Percentiles rank a stretch among this genome's conserved stretches.
phyloP scores from a whole-genome alignment of 2,888 invertebrate genomes.

The Ophion ellenae region DNA sequence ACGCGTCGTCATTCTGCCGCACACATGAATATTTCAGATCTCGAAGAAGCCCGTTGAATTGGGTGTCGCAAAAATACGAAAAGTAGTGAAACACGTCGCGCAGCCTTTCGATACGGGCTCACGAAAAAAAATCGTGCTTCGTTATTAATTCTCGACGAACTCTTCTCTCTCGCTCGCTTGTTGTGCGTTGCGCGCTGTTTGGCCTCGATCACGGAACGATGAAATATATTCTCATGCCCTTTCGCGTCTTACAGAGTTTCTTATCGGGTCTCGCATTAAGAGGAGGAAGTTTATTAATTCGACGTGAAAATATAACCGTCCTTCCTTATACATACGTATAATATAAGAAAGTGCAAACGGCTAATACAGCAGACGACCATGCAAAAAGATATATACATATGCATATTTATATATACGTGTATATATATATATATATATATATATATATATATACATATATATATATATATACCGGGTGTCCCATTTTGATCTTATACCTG shows the following conservation, averaged over 20 bases:
- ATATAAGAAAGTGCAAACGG: constrained; percentile 32
- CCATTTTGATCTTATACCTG: too few species aligned
- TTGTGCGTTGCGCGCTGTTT: constrained; percentile 13
- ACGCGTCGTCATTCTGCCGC: not conserved
- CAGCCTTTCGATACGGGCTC: not conserved
- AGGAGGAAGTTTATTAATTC: constrained; percentile 68
- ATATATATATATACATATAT: too few species aligned
- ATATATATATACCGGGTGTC: too few species aligned
- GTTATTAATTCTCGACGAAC: constrained; percentile 38
- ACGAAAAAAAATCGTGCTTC: not conserved
- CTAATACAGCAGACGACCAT: constrained; percentile 26
- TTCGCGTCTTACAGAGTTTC: constrained; percentile 29
- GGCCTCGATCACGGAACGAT: constrained; percentile 51
- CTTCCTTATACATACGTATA: not conserved
- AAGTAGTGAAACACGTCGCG: constrained; percentile 8
- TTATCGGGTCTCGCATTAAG: constrained; percentile 65
- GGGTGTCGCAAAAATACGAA: constrained; percentile 1
- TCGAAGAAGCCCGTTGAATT: not conserved
- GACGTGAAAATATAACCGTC: constrained; percentile 54
- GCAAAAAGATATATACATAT: not conserved
- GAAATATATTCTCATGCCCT: constrained; percentile 53
- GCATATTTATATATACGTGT: too few species aligned
- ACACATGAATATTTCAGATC: not conserved
- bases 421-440: too few species aligned
- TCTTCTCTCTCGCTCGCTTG: constrained; percentile 1